Evolutionary conservation across 2,797 vertebrate genomes (phyloP).

Genomic region (Babyrousa celebensis): DNA sequence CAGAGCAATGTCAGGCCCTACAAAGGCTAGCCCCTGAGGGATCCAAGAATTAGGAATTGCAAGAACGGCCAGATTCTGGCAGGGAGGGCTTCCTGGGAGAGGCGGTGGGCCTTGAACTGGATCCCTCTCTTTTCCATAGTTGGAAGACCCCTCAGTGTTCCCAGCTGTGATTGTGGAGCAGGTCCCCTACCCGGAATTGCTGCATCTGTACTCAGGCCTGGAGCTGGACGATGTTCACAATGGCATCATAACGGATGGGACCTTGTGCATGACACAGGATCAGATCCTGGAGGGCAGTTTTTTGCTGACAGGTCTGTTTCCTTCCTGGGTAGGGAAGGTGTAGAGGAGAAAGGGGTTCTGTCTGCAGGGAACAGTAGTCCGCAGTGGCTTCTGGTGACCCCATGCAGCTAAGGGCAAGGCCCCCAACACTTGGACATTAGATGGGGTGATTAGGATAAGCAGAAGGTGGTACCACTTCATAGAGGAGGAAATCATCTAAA

Average conservation of each 20-base stretch:
- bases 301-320: slow-evolving; percentile 92
- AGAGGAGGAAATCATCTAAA: not conserved
- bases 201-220: slow-evolving; percentile 96
- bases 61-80: not conserved
- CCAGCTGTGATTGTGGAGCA: slow-evolving; percentile 96
- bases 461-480: not conserved
- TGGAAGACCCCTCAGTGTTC: slow-evolving; percentile 96
- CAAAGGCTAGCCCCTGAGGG: not conserved
- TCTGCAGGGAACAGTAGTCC: not conserved
- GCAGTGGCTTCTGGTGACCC: not conserved
- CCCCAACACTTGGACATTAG: not conserved
- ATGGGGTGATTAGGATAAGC: not conserved
- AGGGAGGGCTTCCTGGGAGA: slow-evolving; percentile 17
- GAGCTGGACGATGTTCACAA: slow-evolving; percentile 94
- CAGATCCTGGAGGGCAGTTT: slow-evolving; percentile 93
- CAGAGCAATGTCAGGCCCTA: not conserved
- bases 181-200: slow-evolving; percentile 94
- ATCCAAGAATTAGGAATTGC: slow-evolving; percentile 21
- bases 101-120: not conserved
- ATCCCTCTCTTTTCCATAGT: slow-evolving; percentile 87
- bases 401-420: not conserved
- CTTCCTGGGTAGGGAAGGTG: slow-evolving; percentile 4
- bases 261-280: slow-evolving; percentile 93
- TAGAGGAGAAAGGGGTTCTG: not conserved
- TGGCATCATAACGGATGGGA: slow-evolving; percentile 94